Conservation (phyloP, 2,888 invertebrate species). For the Ischnura elegans region DNA sequence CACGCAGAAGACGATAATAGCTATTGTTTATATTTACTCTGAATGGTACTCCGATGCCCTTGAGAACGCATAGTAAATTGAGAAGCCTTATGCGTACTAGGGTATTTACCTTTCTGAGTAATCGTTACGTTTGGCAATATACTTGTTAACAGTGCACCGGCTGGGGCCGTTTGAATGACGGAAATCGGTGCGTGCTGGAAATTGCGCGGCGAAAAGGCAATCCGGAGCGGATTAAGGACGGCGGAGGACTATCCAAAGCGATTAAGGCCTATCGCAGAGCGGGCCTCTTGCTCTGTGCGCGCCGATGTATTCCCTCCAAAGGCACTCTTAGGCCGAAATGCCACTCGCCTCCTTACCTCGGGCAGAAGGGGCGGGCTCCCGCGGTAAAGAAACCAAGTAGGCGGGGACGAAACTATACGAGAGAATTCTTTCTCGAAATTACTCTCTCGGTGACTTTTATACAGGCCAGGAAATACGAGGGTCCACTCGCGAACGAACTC, state of each 20-base stretch:
- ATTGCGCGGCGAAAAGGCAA: conserved; percentile 29
- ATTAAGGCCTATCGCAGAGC: not conserved
- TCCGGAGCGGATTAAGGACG: conserved; percentile 25
- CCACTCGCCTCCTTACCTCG: not conserved
- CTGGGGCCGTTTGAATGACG: not conserved
- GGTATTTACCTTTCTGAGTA: too few relatives aligned
- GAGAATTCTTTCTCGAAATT: not conserved
- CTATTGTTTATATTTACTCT: too few relatives aligned
- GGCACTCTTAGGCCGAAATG: not conserved
- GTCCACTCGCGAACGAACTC: not conserved
- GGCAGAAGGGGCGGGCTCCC: not conserved
- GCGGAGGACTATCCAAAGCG: not conserved
- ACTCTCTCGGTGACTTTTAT: not conserved
- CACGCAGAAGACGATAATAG: too few relatives aligned
- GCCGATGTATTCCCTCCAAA: not conserved
- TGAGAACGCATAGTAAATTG: too few relatives aligned
- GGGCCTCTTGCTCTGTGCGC: not conserved
- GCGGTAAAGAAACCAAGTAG: not conserved
- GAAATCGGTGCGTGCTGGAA: conserved; percentile 60
- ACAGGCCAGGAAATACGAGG: not conserved
- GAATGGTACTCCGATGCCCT: too few relatives aligned
- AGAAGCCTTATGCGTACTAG: too few relatives aligned
- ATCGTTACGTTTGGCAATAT: too few relatives aligned
- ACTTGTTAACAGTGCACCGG: too few relatives aligned
- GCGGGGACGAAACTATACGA: not conserved